Percentiles rank a stretch among this genome's conserved stretches.
Conservation (phyloP, 1,140 invertebrate species). For the Sitodiplosis mosellana region DNA sequence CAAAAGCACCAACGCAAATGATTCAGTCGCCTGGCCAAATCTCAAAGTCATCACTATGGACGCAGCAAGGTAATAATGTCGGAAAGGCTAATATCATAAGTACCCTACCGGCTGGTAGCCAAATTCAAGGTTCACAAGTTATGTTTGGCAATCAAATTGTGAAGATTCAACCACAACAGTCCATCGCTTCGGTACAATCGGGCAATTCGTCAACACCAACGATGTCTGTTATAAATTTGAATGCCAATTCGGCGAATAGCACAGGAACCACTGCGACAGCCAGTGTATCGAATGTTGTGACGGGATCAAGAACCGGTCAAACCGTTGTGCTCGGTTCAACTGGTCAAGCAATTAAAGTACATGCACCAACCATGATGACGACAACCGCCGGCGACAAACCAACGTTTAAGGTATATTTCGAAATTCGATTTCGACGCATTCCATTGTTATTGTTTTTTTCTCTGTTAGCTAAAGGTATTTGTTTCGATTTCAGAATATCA, state of each 20-base stretch:
- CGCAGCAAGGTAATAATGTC: too few species aligned
- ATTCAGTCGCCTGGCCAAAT: background rate
- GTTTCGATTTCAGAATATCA: conserved; percentile 4
- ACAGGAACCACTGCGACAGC: background rate
- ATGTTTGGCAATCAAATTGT: conserved; percentile 27
- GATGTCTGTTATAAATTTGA: too few species aligned
- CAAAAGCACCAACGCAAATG: conserved; percentile 30
- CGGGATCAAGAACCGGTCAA: background rate
- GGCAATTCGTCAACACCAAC: too few species aligned
- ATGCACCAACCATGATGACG: conserved; percentile 1
- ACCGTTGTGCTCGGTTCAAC: conserved; percentile 16
- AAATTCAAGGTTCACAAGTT: conserved; percentile 15
- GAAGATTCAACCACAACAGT: conserved; percentile 11
- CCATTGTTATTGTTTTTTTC: background rate
- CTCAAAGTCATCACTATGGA: background rate
- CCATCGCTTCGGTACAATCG: too few species aligned
- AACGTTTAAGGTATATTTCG: background rate
- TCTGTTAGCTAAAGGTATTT: background rate
- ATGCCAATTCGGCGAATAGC: too few species aligned
- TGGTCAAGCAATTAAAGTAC: conserved; percentile 15
- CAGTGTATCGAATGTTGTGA: too few species aligned
- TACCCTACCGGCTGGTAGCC: background rate
- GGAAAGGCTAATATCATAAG: too few species aligned
- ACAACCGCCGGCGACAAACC: background rate
- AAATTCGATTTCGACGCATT: background rate